These are phyloP conservation scores for Leptopilina clavipes DNA, from an alignment of 1,140 invertebrate genomes.

Conservation along the genomic window DNA sequence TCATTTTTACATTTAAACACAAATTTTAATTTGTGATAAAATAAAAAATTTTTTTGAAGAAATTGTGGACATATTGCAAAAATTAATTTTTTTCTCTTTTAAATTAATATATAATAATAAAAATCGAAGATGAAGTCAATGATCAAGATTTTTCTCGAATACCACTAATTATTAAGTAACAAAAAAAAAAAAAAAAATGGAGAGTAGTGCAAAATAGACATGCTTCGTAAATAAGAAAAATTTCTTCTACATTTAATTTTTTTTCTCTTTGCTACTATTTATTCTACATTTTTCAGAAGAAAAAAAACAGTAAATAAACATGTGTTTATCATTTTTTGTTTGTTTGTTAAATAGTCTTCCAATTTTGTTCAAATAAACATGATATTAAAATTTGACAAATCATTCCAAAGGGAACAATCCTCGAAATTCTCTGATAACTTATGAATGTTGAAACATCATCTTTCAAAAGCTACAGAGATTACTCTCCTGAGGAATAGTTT, in stretches of 20 bases:
- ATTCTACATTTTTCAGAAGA: background rate
- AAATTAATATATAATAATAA: no score
- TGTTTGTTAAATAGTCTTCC: background rate
- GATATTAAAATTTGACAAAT: background rate
- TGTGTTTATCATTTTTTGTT: background rate
- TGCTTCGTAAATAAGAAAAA: background rate
- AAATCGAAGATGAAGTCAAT: no score
- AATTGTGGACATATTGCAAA: no score
- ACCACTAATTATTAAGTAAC: no score
- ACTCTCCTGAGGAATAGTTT: background rate
- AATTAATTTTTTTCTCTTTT: background rate
- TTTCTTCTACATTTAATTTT: background rate
- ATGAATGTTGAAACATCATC: slow-evolving; percentile 26
- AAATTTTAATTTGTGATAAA: no score
- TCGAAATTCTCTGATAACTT: slow-evolving; percentile 8
- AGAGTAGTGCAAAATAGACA: slow-evolving; percentile 8
- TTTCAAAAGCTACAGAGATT: slow-evolving; percentile 9
- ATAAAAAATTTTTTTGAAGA: no score
- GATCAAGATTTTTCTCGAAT: no score
- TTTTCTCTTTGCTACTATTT: background rate
- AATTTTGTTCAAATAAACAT: background rate
- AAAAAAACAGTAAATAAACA: slow-evolving; percentile 13
- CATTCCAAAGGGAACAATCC: background rate
- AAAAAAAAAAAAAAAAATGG: background rate
- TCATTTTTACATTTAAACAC: no score